Base-by-base conservation (phyloP, 1,140 invertebrate species). In the Drosophila sproati region DNA sequence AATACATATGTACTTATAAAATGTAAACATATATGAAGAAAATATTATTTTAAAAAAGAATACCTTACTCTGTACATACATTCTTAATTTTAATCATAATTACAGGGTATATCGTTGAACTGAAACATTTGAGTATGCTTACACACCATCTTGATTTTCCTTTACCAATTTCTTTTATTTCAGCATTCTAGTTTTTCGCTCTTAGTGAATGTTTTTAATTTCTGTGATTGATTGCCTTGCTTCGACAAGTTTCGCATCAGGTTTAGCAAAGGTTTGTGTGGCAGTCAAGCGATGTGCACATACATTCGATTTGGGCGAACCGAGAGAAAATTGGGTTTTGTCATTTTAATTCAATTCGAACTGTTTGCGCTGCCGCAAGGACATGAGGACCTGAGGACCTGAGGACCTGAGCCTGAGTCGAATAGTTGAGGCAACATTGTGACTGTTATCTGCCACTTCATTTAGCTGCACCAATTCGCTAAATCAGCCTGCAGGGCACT, bases 161-260 rank as follows among this genome's bases (percentile, higher is more conserved):
- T 62, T 20, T 43, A 6, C 2, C 4, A 32, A 29, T 62, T 59
- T 62, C 41, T 55, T 62, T 52, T 67, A 51, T 66, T 29, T 43
- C 52, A 37, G n/a, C 39, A 54, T 52, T 45, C 37, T n/a, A 41
- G 20, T 6, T 50, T 60, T 54, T 39, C 32, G 4, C 34, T 10
- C 10, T 74, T 48, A 66, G 55, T 61, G 71, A 78, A 64, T 68
- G 71, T 64, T 82, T 82, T 78, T 64, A 63, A 82, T 82, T 78
- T 78, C 48, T 75, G 35, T 72, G 66, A 82, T 82, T 82, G 74
- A 78, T 78, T 82, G 71, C 64, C 63, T 39, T 41, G 55, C 43
- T 35, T n/a, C 10, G n/a, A 34, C 32, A 37, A 7, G 35, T 35
- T 28, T 47, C 56, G 8, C 6, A 20, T 5, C 7, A 12, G 10